These are phyloP conservation scores for Siniperca chuatsi DNA, from an alignment of 2,113 vertebrate genomes.

Conservation along the genomic window DNA sequence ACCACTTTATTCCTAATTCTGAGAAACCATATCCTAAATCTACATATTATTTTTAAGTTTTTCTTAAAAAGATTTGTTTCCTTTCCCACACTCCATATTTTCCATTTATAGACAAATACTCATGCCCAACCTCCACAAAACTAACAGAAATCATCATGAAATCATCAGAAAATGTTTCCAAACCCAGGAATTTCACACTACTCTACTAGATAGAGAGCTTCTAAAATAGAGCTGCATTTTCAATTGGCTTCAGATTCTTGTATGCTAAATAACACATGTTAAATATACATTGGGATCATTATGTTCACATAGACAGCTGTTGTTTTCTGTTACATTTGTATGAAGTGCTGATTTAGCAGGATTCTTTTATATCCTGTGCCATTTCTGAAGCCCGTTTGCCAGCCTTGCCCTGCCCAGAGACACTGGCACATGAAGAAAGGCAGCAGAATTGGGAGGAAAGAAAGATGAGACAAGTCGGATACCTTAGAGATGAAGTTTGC, in stretches of 20 bases:
- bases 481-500: slow-evolving; percentile 53
- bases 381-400: slow-evolving; percentile 62
- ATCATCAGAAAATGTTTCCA: slow-evolving; percentile 21
- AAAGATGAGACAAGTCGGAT: slow-evolving; percentile 22
- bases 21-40: not conserved
- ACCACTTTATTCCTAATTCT: not conserved
- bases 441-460: slow-evolving; percentile 37
- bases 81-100: not conserved
- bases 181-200: slow-evolving; percentile 42
- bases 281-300: not conserved
- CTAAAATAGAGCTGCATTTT: not conserved
- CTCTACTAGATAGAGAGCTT: not conserved
- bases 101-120: not conserved
- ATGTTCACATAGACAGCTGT: not conserved
- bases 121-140: not conserved
- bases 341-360: slow-evolving; percentile 6
- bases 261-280: not conserved
- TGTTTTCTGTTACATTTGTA: not conserved
- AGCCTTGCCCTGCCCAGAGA: slow-evolving; percentile 36
- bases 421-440: slow-evolving; percentile 53
- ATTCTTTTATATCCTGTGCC: slow-evolving; percentile 50
- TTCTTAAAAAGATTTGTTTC: not conserved
- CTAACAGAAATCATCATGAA: slow-evolving; percentile 2
- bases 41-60: not conserved
- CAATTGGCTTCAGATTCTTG: not conserved